Conservation (phyloP, 2,113 vertebrate genomes). For the Paraplagusia blochii region DNA sequence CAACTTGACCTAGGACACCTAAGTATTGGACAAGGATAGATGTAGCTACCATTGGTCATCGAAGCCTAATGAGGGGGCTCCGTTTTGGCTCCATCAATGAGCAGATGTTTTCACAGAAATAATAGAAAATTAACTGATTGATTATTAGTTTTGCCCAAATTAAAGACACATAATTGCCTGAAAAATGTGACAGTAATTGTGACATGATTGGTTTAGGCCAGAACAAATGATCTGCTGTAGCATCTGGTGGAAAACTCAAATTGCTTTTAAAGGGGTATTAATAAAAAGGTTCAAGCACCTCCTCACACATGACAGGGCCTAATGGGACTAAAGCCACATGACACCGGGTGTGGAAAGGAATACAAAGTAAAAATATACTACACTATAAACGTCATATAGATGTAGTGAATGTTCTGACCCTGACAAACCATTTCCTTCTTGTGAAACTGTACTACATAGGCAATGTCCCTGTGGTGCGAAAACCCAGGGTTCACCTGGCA, state of each 20-base stretch:
- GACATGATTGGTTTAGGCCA: slow-evolving; percentile 66
- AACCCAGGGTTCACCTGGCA: too few species aligned
- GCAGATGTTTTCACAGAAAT: slow-evolving; percentile 68
- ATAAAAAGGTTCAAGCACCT: too few species aligned
- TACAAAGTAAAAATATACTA: too few species aligned
- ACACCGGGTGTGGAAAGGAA: too few species aligned
- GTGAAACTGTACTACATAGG: too few species aligned
- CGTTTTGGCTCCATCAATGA: slow-evolving; percentile 30
- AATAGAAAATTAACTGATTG: slow-evolving; percentile 56
- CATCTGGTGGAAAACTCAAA: slow-evolving; percentile 41
- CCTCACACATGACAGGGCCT: too few species aligned
- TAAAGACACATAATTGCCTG: slow-evolving; percentile 61
- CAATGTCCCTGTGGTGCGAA: too few species aligned
- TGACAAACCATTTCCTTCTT: too few species aligned
- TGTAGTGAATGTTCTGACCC: too few species aligned
- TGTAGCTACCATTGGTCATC: slow-evolving; percentile 23
- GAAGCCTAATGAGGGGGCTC: slow-evolving; percentile 18
- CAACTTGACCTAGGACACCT: slow-evolving; percentile 38
- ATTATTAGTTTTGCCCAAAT: slow-evolving; percentile 71
- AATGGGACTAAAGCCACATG: too few species aligned
- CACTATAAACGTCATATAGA: too few species aligned
- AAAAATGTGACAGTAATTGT: slow-evolving; percentile 67
- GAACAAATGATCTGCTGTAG: slow-evolving; percentile 62
- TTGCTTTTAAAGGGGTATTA: background rate
- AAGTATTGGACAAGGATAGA: slow-evolving; percentile 37